phyloP scores from a whole-genome alignment of 1,140 invertebrate genomes.

The Formica selysi region DNA sequence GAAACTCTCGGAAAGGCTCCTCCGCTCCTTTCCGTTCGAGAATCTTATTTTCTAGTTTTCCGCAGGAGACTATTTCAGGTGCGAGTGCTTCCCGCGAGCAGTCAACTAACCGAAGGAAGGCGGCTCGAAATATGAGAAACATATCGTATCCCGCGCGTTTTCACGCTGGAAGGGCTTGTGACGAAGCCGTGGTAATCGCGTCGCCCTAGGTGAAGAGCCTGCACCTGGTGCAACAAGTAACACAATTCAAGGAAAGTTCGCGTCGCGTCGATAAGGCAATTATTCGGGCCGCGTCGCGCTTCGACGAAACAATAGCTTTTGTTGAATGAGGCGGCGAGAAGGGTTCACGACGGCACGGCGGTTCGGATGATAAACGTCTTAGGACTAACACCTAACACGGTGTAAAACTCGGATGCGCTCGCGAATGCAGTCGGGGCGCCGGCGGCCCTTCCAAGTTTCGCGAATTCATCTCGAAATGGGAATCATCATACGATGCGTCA shows the following conservation, averaged over 20 bases:
- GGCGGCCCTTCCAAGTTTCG: conserved; percentile 15
- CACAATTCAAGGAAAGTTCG: conserved; percentile 76
- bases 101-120: not conserved
- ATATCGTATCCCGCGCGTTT: conserved; percentile 65
- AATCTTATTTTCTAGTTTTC: conserved; percentile 65
- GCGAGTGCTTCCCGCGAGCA: conserved; percentile 14
- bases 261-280: conserved; percentile 75
- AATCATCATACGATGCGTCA: conserved; percentile 1
- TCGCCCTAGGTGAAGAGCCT: conserved; percentile 44
- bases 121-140: conserved; percentile 71
- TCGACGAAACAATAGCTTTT: conserved; percentile 74
- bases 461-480: not conserved
- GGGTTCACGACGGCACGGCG: conserved; percentile 62
- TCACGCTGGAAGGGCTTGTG: conserved; percentile 58
- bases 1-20: conserved; percentile 1
- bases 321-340: conserved; percentile 64
- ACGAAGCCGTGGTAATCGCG: conserved; percentile 41
- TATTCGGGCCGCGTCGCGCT: conserved; percentile 68
- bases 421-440: not conserved
- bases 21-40: conserved; percentile 15
- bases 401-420: conserved; percentile 40
- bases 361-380: conserved; percentile 63
- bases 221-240: conserved; percentile 72
- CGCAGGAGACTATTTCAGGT: conserved; percentile 32
- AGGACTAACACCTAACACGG: conserved; percentile 49